A percentile compares a stretch with the other conserved stretches of the same genome.
phyloP scores from a whole-genome alignment of 2,797 vertebrate species.

The Eidolon dupreanum region DNA sequence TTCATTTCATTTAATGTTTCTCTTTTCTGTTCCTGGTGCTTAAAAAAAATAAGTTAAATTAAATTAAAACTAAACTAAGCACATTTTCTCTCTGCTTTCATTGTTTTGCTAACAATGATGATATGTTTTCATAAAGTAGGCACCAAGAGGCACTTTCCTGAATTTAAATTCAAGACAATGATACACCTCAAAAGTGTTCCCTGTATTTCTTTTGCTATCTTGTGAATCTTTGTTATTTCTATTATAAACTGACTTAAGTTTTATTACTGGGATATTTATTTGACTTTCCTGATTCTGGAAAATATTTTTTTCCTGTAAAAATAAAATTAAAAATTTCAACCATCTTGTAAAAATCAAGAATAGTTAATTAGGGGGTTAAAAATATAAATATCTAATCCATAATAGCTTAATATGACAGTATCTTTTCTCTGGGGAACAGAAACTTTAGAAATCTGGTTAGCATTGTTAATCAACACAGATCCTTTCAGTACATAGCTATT shows the following conservation, averaged over 20 bases:
- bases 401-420: conserved; percentile 60
- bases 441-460: conserved; percentile 72
- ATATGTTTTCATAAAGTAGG: conserved; percentile 28
- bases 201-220: conserved; percentile 22
- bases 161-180: conserved; percentile 53
- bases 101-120: background rate
- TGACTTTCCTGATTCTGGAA: conserved; percentile 26
- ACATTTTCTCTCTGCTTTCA: background rate
- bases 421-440: conserved; percentile 53
- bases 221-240: conserved; percentile 44
- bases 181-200: conserved; percentile 9
- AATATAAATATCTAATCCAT: conserved; percentile 66
- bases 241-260: background rate
- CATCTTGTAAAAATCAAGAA: conserved; percentile 52
- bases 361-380: conserved; percentile 60
- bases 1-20: background rate
- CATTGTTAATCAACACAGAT: conserved; percentile 73
- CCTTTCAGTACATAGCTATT: conserved; percentile 49
- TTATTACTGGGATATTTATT: background rate
- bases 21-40: conserved; percentile 27
- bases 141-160: background rate
- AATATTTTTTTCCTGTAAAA: conserved; percentile 23
- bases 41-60: background rate
- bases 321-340: conserved; percentile 30
- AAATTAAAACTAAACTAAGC: background rate